phyloP scores from a whole-genome alignment of 2,888 invertebrate species.

The Nyleta sp. region DNA sequence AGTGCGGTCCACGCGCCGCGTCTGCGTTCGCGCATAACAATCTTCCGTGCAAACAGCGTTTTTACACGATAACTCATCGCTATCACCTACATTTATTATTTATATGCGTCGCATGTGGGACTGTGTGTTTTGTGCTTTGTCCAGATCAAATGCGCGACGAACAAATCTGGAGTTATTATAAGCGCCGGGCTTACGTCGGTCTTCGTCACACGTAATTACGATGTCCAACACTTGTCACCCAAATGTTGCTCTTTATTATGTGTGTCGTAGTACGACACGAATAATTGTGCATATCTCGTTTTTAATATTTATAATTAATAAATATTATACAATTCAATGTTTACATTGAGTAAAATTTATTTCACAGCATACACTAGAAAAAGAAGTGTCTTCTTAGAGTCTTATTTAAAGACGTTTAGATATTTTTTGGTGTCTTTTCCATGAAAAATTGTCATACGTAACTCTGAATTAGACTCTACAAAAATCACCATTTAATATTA shows the following conservation, averaged over 20 bases:
- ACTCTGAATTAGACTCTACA: too few relatives aligned
- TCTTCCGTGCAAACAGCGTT: constrained; percentile 72
- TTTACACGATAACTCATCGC: constrained; percentile 75
- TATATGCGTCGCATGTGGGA: constrained; percentile 55
- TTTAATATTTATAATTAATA: too few relatives aligned
- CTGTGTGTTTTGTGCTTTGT: constrained; percentile 53
- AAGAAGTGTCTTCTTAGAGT: too few relatives aligned
- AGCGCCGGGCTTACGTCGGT: constrained; percentile 9
- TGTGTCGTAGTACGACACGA: too few relatives aligned
- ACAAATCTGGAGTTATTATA: constrained; percentile 55
- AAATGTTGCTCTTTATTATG: not conserved
- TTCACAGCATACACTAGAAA: too few relatives aligned
- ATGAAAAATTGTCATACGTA: too few relatives aligned
- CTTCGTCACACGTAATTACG: constrained; percentile 20
- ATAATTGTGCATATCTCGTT: too few relatives aligned
- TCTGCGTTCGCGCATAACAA: constrained; percentile 71
- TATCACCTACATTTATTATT: constrained; percentile 66
- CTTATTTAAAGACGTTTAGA: too few relatives aligned
- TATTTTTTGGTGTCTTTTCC: too few relatives aligned
- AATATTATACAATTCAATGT: too few relatives aligned
- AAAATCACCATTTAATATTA: too few relatives aligned
- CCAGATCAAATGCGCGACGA: constrained; percentile 51
- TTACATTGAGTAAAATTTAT: too few relatives aligned
- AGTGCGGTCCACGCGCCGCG: constrained; percentile 70
- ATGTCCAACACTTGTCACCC: constrained; percentile 22